A percentile compares a stretch with the other conserved stretches of the same genome.
These are phyloP conservation scores for Nasonovia ribisnigri DNA, from an alignment of 2,888 invertebrate species.

Conservation along the genomic window DNA sequence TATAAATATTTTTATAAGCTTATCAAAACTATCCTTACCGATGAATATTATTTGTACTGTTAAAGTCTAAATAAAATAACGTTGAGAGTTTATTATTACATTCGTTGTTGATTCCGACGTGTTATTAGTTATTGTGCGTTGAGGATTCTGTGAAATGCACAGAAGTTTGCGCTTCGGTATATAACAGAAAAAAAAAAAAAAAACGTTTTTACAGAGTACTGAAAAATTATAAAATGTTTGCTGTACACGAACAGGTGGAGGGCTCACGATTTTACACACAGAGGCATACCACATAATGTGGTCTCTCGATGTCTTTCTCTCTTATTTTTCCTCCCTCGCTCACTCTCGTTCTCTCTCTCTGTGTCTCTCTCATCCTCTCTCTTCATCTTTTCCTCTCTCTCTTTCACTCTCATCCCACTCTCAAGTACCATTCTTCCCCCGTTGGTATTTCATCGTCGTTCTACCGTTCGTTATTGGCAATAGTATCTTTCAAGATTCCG, in stretches of 20 bases:
- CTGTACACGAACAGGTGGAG: not conserved
- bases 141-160: not conserved
- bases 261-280: not conserved
- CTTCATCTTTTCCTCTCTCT: no score
- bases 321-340: not conserved
- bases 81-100: not conserved
- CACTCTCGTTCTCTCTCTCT: not conserved
- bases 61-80: not conserved
- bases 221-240: not conserved
- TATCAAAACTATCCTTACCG: not conserved
- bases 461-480: not conserved
- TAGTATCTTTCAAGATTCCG: not conserved
- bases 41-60: not conserved
- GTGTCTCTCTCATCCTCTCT: not conserved
- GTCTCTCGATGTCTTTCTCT: not conserved
- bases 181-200: not conserved
- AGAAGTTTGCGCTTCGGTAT: not conserved
- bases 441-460: not conserved
- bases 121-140: not conserved
- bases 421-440: not conserved
- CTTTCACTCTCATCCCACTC: not conserved
- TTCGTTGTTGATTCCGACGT: not conserved
- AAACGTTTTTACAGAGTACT: not conserved
- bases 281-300: not conserved
- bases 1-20: not conserved